Evolutionary conservation across 2,113 vertebrate species (phyloP), one percentile per base, ranked within the genome.

Genomic region (Pterocles burchelli): DNA sequence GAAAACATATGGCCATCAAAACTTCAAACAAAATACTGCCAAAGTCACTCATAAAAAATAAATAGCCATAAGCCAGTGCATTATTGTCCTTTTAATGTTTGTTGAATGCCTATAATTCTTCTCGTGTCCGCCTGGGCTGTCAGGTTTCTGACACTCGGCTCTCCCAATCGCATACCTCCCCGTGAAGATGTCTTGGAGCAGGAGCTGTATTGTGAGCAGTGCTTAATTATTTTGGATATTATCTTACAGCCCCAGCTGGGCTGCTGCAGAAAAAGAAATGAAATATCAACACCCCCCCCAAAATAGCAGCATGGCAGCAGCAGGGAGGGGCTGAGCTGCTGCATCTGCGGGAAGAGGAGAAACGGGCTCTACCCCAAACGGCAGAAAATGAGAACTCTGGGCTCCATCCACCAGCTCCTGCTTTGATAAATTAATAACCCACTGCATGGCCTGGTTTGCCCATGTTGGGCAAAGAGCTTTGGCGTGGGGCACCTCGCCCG

Each of bases 1-100:
- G 96, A 96, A 97, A 96, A 96, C 96, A 95, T 97, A 96, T 97
- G 96, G 95, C 95, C 93, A 97, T 97, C 97, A 97, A 96, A 97
- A 96, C 95, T 96, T 96, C 95, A 97, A 95, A 95, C 81, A 95
- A 95, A 97, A 95, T 75, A 58, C 91, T 95, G 95, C 97, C 97
- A 96, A 97, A 96, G 80, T 88, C 16, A 17, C 91, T 95, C 85
- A 43, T 96, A 96, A 97, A 97, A 95, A 90, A 95, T 74, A 95
- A 97, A 97, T 90, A 96, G 91, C 95, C 96, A 96, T 94, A 95
- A 97, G 90, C 96, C 95, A 94, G 90, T 71, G 62, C 74, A 91
- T 96, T 97, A 96, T 96, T 97, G 96, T 96, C 95, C 95, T 93
- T 97, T 96, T 96, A 97, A 96, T 96, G 96, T 85, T 87, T 92